These are phyloP conservation scores for Xenentodon cancila DNA, from an alignment of 2,797 vertebrate species.

Conservation along the genomic window DNA sequence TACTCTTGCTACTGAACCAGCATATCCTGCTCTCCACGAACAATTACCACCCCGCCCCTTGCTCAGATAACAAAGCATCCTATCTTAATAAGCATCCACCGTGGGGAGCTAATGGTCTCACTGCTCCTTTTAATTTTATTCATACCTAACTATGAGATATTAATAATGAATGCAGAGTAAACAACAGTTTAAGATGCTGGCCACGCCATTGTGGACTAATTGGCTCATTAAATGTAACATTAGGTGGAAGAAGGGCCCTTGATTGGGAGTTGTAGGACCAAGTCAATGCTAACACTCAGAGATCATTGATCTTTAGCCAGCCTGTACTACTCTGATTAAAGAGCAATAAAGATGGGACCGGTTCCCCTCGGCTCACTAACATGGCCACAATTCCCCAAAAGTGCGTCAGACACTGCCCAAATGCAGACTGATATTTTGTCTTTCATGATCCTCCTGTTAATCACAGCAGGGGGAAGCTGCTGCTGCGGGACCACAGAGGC, in stretches of 20 bases:
- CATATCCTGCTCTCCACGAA: constrained; percentile 76
- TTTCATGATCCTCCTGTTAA: constrained; percentile 60
- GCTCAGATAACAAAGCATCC: constrained; percentile 83
- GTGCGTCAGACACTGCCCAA: constrained; percentile 61
- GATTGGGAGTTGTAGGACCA: constrained; percentile 81
- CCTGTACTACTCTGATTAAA: constrained; percentile 83
- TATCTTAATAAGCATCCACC: constrained; percentile 86
- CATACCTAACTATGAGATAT: constrained; percentile 88
- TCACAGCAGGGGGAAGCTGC: constrained; percentile 41
- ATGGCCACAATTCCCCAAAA: constrained; percentile 61
- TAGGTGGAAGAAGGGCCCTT: constrained; percentile 83
- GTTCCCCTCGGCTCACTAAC: constrained; percentile 71
- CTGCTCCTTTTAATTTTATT: constrained; percentile 88
- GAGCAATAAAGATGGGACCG: constrained; percentile 80
- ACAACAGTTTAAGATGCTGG: constrained; percentile 87
- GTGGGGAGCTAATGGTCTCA: constrained; percentile 85
- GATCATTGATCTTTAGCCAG: constrained; percentile 85
- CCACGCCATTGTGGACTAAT: constrained; percentile 86
- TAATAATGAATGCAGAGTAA: constrained; percentile 89
- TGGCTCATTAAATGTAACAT: constrained; percentile 88
- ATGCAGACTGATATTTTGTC: constrained; percentile 65
- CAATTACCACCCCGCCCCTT: constrained; percentile 77
- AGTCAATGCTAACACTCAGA: constrained; percentile 82
- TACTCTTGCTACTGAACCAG: constrained; percentile 75
- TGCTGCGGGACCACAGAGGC: constrained; percentile 54